Base-by-base conservation (phyloP, 2,888 invertebrate species). In the Lasioglossum oenotherae region DNA sequence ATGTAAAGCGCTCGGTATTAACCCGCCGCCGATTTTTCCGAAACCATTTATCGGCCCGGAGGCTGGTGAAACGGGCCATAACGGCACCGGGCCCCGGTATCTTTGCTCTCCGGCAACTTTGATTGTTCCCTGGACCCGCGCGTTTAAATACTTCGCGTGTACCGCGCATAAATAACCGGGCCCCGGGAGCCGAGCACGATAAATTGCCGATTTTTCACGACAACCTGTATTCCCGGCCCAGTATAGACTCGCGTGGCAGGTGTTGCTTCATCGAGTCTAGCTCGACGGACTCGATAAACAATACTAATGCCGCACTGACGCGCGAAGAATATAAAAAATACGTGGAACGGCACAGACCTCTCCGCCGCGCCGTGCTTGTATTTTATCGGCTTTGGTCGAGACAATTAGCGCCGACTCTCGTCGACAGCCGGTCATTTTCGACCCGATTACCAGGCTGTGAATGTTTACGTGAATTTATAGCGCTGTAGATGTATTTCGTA, bases 91-190 rank as follows among this genome's bases (percentile, higher is more conserved):
- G 31, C 53, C 31, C 44, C 53, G 10, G 23, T 53, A 53, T 53
- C 53, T n/a, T n/a, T 2, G 73, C 27, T 60, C 8, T 27, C 74
- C 23, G n/a, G 41, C 6, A 67, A 19, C 35, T 44, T 60, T 60
- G 75, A 80, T 80, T 49, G 60, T 80, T 80, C 19, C 31, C 41
- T 12, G 41, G 31, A 4, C 19, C 27, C 49, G 67, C 10, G 53
- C 53, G 8, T 67, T 46, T 35, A 44, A 77, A 77, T 46, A 19
- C 14, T 38, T 69, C 69, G 6, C 73, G 67, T 57, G 67, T 77
- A 74, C 69, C 76, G 57, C 8, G 73, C 38, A 38, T 77, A 77
- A 84, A 81, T 81, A 81, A 84, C 57, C 35, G 12, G 14, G 74
- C 23, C 5, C 53, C 23, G 12, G n/a, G 35, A n/a, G 16, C 27